A percentile compares a stretch with the other conserved stretches of the same genome.
phyloP scores from a whole-genome alignment of 2,888 invertebrate genomes.

The Nomada hirtipes region DNA sequence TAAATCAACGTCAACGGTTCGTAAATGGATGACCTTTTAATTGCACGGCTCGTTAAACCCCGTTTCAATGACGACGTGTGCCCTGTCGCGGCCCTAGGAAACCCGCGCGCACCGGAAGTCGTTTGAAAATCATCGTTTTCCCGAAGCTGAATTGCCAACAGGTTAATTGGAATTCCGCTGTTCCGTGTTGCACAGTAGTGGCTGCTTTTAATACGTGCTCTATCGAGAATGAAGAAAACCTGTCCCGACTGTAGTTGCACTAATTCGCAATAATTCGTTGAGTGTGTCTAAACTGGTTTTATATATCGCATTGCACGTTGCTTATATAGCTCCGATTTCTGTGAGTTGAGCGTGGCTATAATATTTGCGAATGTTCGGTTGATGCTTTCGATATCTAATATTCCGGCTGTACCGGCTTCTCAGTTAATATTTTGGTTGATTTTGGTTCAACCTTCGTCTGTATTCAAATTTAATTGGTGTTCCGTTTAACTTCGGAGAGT shows the following conservation, averaged over 20 bases:
- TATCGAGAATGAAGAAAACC: not conserved
- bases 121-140: slow-evolving; percentile 12
- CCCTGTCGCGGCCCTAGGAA: slow-evolving; percentile 1
- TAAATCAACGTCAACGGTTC: slow-evolving; percentile 51
- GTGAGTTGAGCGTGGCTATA: too few relatives aligned
- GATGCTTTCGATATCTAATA: too few relatives aligned
- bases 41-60: slow-evolving; percentile 55
- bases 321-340: too few relatives aligned
- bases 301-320: too few relatives aligned
- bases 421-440: not conserved
- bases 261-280: not conserved
- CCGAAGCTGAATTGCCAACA: not conserved
- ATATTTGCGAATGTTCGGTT: too few relatives aligned
- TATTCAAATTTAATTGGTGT: too few relatives aligned
- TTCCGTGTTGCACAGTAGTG: not conserved
- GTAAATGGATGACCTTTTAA: slow-evolving; percentile 54
- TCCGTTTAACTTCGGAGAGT: too few relatives aligned
- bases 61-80: slow-evolving; percentile 59
- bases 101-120: slow-evolving; percentile 18
- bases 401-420: not conserved
- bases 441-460: not conserved
- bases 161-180: slow-evolving; percentile 8
- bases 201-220: not conserved
- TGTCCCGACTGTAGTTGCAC: not conserved
- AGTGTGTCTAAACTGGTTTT: too few relatives aligned